phyloP scores from a whole-genome alignment of 2,797 vertebrate species.

The Amphiprion clarkii region DNA sequence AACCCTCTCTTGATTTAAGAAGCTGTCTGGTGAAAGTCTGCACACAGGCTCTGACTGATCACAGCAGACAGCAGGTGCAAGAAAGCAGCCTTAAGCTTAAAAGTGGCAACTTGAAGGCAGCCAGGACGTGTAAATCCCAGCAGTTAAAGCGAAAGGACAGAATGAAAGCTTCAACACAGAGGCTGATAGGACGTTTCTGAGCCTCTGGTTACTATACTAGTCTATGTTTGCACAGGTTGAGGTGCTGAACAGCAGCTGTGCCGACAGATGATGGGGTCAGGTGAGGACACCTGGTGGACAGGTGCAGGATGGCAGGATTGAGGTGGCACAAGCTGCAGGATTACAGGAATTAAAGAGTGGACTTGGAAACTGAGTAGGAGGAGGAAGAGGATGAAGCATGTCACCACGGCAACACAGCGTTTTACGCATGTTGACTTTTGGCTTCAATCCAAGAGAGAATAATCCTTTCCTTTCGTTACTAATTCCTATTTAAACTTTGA shows the following conservation, averaged over 20 bases:
- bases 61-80: conserved; percentile 20
- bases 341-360: conserved; percentile 51
- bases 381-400: conserved; percentile 27
- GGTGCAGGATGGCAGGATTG: conserved; percentile 16
- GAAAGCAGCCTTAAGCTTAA: conserved; percentile 10
- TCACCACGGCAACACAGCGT: conserved; percentile 13
- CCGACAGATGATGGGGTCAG: conserved; percentile 4
- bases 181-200: background rate
- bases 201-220: background rate
- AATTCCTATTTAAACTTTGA: background rate
- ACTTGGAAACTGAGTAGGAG: conserved; percentile 31
- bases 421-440: conserved; percentile 16
- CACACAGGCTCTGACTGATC: background rate
- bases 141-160: conserved; percentile 15
- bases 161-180: conserved; percentile 5
- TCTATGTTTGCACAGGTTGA: background rate
- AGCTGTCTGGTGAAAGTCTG: background rate
- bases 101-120: conserved; percentile 2
- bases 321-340: conserved; percentile 30
- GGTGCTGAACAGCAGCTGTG: conserved; percentile 1
- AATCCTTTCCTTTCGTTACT: conserved; percentile 4
- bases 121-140: conserved; percentile 31
- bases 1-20: background rate
- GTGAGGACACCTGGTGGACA: conserved; percentile 14
- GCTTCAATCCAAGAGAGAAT: background rate